phyloP scores from a whole-genome alignment of 2,797 vertebrate genomes.

The Balearica regulorum region DNA sequence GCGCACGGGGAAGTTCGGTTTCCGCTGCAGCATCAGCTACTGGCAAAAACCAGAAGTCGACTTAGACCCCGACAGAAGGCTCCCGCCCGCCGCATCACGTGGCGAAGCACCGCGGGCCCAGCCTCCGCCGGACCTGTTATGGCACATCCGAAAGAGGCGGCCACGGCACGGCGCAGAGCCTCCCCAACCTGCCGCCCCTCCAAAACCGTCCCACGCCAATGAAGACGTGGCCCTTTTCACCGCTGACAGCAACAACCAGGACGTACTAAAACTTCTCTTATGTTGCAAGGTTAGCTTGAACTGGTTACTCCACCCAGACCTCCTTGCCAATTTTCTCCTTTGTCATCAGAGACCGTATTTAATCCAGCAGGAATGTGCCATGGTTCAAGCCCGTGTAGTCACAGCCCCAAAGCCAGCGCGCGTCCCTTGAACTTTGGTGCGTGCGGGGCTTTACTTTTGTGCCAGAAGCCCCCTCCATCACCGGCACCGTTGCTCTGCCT shows the following conservation, averaged over 20 bases:
- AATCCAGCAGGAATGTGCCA: conserved; percentile 53
- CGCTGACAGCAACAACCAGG: background rate
- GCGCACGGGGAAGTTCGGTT: background rate
- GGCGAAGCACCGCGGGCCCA: rapidly evolving
- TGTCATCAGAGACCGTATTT: conserved; percentile 69
- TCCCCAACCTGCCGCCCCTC: background rate
- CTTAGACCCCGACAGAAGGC: rapidly evolving
- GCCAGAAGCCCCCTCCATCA: background rate
- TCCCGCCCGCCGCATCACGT: background rate
- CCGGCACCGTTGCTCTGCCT: background rate
- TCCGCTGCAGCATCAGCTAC: background rate
- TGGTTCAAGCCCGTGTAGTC: background rate
- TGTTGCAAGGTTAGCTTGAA: conserved; percentile 88
- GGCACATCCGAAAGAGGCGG: background rate
- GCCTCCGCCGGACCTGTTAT: rapidly evolving
- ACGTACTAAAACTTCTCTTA: background rate
- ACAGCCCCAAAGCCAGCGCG: rapidly evolving
- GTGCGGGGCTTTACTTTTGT: background rate
- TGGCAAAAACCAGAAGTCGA: background rate
- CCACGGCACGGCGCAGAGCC: background rate
- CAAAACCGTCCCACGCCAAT: background rate
- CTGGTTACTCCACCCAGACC: conserved; percentile 87
- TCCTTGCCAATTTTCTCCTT: conserved; percentile 81
- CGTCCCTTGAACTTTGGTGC: rapidly evolving
- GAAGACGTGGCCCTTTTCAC: background rate